Percentiles rank a stretch among this genome's conserved stretches.
phyloP scores from a whole-genome alignment of 2,888 invertebrate species.

The Pseudococcus longispinus region DNA sequence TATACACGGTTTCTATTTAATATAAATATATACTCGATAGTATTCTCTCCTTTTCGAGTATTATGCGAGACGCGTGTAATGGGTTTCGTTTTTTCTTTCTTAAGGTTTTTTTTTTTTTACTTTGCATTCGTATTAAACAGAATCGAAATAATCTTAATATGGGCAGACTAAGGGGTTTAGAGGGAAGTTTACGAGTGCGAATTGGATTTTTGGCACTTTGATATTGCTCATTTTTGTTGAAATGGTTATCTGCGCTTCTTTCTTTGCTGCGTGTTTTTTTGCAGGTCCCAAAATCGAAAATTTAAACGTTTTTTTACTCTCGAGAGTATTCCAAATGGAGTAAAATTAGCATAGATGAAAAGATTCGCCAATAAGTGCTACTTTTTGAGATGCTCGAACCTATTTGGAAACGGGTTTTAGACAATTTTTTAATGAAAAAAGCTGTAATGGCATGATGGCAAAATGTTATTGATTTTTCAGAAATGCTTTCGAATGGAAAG shows the following conservation, averaged over 20 bases:
- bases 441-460: too few species aligned
- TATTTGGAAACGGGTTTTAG: too few species aligned
- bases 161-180: not conserved
- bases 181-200: not conserved
- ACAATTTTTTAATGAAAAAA: too few species aligned
- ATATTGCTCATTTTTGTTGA: not conserved
- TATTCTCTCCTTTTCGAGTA: not conserved
- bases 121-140: not conserved
- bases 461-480: too few species aligned
- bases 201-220: not conserved
- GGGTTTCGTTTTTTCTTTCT: not conserved
- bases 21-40: not conserved
- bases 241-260: not conserved
- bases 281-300: too few species aligned
- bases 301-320: too few species aligned
- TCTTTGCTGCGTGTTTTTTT: not conserved
- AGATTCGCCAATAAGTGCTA: too few species aligned
- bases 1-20: not conserved
- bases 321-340: too few species aligned
- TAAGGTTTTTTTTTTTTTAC: too few species aligned
- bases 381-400: too few species aligned
- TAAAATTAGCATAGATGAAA: too few species aligned
- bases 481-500: too few species aligned
- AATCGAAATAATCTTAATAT: not conserved
- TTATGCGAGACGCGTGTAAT: not conserved